Percentiles rank a stretch among this genome's conserved stretches.
Evolutionary conservation across 1,140 invertebrate species (phyloP).

Genomic region (Triops longicaudatus): DNA sequence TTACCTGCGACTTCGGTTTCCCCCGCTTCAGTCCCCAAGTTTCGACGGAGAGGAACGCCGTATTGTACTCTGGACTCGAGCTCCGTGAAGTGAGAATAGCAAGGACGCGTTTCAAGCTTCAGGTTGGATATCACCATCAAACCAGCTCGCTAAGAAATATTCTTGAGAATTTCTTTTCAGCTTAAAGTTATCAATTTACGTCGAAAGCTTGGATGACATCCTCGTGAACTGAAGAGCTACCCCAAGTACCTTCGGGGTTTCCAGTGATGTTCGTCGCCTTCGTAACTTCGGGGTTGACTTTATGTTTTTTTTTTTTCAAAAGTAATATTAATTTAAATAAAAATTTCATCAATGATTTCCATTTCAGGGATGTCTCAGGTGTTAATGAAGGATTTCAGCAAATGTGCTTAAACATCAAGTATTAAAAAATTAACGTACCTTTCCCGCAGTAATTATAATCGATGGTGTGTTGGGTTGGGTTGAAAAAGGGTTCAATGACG

Average conservation of each 20-base stretch:
- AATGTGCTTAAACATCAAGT: no score
- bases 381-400: no score
- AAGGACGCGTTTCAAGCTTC: constrained; percentile 7
- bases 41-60: not conserved
- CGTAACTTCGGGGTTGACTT: no score
- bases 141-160: not conserved
- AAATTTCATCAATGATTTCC: no score
- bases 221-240: not conserved
- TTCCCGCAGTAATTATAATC: not conserved
- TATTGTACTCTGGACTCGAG: not conserved
- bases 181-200: constrained; percentile 32
- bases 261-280: no score
- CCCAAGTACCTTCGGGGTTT: not conserved
- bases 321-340: no score
- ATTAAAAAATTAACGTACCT: constrained; percentile 29
- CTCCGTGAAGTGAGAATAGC: not conserved
- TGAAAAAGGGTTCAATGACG: not conserved
- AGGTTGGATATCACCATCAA: not conserved
- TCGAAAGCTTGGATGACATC: constrained; percentile 40
- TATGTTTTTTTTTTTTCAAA: no score
- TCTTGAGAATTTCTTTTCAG: not conserved
- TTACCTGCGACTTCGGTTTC: not conserved
- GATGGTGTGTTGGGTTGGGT: not conserved
- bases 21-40: no score
- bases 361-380: no score